Evolutionary conservation across 2,113 vertebrate genomes (phyloP).

Genomic region (Callithrix jacchus): DNA sequence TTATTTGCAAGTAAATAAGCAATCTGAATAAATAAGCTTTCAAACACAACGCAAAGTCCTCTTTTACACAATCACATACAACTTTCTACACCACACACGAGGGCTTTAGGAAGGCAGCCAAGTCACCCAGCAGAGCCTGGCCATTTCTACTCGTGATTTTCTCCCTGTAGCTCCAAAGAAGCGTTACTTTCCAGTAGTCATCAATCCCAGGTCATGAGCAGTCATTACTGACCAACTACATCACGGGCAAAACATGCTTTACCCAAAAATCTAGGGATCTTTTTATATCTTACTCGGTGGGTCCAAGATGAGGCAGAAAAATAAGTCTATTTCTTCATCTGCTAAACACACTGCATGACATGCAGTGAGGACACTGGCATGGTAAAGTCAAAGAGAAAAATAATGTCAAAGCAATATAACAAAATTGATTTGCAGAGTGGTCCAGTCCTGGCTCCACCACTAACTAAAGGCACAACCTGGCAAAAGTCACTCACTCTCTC

Average conservation of each 20-base stretch:
- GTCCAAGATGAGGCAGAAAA: neutral
- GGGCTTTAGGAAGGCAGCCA: neutral
- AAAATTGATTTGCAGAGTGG: neutral
- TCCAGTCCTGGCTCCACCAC: neutral
- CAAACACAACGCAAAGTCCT: neutral
- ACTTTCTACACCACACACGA: neutral
- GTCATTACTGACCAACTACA: neutral
- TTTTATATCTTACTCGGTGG: neutral
- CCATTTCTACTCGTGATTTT: neutral
- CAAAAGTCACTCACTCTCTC: neutral
- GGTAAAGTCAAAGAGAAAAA: neutral
- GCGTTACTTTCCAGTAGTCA: neutral
- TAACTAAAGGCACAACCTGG: neutral
- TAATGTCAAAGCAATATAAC: neutral
- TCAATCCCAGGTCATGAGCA: neutral
- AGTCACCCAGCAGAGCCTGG: neutral
- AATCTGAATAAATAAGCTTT: conserved; percentile 7
- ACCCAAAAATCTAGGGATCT: neutral
- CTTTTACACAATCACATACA: neutral
- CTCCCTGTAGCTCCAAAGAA: neutral
- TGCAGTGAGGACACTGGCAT: neutral
- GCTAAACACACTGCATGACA: neutral
- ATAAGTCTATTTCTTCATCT: neutral
- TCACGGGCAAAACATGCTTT: neutral
- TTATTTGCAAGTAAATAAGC: neutral